phyloP scores from a whole-genome alignment of 2,888 invertebrate genomes.

The Siphonodentalium dalli region DNA sequence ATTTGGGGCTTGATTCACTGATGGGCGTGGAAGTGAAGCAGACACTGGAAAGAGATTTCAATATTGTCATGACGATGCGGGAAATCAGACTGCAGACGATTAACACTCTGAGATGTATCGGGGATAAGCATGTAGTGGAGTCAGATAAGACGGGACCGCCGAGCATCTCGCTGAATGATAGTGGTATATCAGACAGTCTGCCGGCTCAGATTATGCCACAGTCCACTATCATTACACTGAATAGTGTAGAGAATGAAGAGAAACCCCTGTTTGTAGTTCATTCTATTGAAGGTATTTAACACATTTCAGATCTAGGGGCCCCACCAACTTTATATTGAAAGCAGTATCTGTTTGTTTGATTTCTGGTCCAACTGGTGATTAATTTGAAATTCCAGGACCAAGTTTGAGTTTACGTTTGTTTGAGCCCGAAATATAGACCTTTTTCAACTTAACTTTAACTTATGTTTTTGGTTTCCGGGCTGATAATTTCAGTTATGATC shows the following conservation, averaged over 20 bases:
- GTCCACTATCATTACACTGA: constrained; percentile 73
- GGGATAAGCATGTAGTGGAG: constrained; percentile 19
- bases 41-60: constrained; percentile 89
- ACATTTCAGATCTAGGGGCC: no score
- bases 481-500: no score
- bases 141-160: neutral
- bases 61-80: constrained; percentile 86
- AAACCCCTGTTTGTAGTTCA: constrained; percentile 59
- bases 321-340: no score
- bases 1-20: constrained; percentile 96
- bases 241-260: constrained; percentile 25
- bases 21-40: constrained; percentile 99
- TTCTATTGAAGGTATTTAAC: constrained; percentile 65
- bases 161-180: no score
- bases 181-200: no score
- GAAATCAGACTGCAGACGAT: constrained; percentile 77
- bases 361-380: no score
- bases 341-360: no score
- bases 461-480: no score
- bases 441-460: no score
- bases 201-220: constrained; percentile 76
- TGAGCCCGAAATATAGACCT: no score
- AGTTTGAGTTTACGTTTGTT: no score
- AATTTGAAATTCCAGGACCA: no score
- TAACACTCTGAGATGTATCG: constrained; percentile 34